Percentiles rank a stretch among this genome's conserved stretches.
Conservation (phyloP, 2,888 invertebrate species). For the Cecidostiba fungosa region DNA sequence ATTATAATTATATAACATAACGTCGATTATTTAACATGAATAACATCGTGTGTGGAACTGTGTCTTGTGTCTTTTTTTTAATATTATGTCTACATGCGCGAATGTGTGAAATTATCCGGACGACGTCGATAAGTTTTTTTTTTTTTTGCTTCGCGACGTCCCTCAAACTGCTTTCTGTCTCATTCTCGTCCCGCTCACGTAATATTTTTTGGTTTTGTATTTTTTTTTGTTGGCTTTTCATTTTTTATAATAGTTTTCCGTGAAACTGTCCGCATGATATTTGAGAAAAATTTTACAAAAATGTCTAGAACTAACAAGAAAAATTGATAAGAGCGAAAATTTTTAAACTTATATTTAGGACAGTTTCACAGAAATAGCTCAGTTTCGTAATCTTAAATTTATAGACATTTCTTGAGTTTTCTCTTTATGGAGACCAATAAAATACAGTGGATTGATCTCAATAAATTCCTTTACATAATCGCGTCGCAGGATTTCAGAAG, state of each 20-base stretch:
- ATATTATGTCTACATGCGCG: constrained; percentile 2
- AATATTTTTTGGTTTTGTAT: not conserved
- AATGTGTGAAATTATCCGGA: not conserved
- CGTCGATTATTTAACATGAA: constrained; percentile 52
- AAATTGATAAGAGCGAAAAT: not conserved
- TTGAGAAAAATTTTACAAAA: not conserved
- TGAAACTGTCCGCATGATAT: not conserved
- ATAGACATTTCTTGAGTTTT: not conserved
- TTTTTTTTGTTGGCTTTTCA: not conserved
- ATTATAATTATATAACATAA: constrained; percentile 29
- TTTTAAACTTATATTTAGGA: constrained; percentile 19
- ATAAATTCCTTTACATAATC: not conserved
- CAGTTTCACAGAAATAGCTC: not conserved
- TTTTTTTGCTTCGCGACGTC: not conserved
- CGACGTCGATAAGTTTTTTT: not conserved
- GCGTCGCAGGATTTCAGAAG: not conserved
- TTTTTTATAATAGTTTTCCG: not conserved
- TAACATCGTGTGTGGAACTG: constrained; percentile 47
- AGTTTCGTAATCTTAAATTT: not conserved
- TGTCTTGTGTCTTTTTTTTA: not conserved
- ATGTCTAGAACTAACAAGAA: not conserved
- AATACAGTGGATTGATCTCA: not conserved
- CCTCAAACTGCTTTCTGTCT: constrained; percentile 4
- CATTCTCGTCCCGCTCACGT: not conserved
- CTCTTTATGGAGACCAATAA: not conserved